Percentiles rank a stretch among this genome's conserved stretches.
Conservation (phyloP, 2,797 vertebrate species). For the Harpagifer antarcticus region DNA sequence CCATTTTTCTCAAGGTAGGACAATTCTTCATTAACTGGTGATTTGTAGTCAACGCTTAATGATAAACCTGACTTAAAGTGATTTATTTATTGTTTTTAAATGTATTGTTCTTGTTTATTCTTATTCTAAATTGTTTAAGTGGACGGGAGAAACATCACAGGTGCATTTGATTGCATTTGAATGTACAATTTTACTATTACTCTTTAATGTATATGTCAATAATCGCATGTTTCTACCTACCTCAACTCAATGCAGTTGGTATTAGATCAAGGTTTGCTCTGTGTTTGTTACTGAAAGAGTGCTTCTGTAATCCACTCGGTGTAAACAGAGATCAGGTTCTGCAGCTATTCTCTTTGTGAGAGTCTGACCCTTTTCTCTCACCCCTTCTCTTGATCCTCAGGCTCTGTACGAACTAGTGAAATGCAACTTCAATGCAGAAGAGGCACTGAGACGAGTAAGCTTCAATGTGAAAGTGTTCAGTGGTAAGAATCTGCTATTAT, state of each 20-base stretch:
- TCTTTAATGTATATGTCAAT: no score
- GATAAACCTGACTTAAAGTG: no score
- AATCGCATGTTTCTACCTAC: no score
- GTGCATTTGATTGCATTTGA: no score
- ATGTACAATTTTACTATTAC: no score
- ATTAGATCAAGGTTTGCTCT: neutral
- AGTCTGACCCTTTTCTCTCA: neutral
- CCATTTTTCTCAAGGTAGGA: neutral
- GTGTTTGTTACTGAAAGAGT: neutral
- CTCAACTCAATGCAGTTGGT: neutral
- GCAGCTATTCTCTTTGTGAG: neutral
- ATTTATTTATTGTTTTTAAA: no score
- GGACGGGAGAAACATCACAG: no score
- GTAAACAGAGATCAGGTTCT: slow-evolving; percentile 5
- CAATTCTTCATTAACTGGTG: no score
- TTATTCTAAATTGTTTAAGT: no score
- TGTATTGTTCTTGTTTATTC: no score
- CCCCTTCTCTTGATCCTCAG: slow-evolving; percentile 67
- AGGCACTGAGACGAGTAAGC: slow-evolving; percentile 90
- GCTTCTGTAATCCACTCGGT: neutral
- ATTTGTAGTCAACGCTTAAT: no score
- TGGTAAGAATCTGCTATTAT: slow-evolving; percentile 82
- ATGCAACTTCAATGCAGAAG: slow-evolving; percentile 94
- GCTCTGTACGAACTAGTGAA: slow-evolving; percentile 96
- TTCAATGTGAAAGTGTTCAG: slow-evolving; percentile 96